Percentiles rank a stretch among this genome's conserved stretches.
Evolutionary conservation across 2,888 invertebrate genomes (phyloP).

Genomic region (Parasteatoda lunata): DNA sequence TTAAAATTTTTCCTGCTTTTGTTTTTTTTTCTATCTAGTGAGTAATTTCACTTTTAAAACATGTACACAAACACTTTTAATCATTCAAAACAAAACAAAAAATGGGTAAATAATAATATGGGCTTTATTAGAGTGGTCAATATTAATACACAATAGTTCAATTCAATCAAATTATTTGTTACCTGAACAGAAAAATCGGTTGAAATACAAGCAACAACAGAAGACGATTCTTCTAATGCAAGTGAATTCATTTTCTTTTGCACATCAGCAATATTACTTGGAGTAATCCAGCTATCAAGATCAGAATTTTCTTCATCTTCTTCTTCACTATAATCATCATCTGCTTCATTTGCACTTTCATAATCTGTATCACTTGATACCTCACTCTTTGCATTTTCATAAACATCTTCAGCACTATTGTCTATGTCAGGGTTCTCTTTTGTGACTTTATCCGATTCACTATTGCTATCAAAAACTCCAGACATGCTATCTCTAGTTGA

Average conservation of each 20-base stretch:
- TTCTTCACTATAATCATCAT: slow-evolving; percentile 16
- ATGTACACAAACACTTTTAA: no score
- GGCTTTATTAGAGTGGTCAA: no score
- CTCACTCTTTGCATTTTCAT: slow-evolving; percentile 40
- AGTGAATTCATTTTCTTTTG: slow-evolving; percentile 70
- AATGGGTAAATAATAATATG: no score
- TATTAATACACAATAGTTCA: no score
- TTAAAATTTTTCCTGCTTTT: no score
- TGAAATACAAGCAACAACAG: slow-evolving; percentile 92
- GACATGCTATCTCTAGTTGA: not conserved
- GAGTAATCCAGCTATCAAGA: slow-evolving; percentile 87
- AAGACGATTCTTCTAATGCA: slow-evolving; percentile 79
- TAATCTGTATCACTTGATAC: slow-evolving; percentile 27
- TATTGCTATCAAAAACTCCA: not conserved
- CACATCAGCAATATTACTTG: slow-evolving; percentile 82
- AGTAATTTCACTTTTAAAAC: no score
- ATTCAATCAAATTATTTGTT: not conserved
- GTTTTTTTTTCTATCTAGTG: no score
- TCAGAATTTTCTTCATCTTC: slow-evolving; percentile 73
- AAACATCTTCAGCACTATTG: not conserved
- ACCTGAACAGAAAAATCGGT: slow-evolving; percentile 98
- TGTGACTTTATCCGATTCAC: no score
- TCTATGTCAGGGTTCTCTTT: not conserved
- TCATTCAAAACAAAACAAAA: no score
- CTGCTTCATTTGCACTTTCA: not conserved